Conservation (phyloP, 1,140 invertebrate genomes). For the Microplitis mediator region DNA sequence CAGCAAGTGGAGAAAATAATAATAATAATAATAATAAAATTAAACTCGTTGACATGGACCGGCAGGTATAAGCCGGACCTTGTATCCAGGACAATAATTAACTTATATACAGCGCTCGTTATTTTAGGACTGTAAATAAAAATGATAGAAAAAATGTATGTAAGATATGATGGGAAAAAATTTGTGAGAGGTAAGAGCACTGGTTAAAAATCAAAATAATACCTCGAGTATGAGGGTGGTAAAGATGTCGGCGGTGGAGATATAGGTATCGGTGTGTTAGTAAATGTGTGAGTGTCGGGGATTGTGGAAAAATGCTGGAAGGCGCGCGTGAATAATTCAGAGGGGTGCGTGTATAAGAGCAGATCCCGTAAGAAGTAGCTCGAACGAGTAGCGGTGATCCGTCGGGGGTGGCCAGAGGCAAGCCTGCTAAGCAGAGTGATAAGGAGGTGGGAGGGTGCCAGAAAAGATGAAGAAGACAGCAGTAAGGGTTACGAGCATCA, state of each 20-base stretch:
- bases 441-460: conserved; percentile 3
- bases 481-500: conserved; percentile 60
- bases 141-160: not conserved
- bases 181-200: not conserved
- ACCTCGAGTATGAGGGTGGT: not conserved
- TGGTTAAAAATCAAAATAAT: conserved; percentile 16
- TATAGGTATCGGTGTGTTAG: not conserved
- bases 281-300: not conserved
- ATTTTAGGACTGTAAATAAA: not conserved
- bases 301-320: conserved; percentile 25
- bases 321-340: conserved; percentile 24
- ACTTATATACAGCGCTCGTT: not conserved
- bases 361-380: conserved; percentile 28
- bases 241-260: not conserved
- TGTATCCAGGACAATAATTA: not conserved
- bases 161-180: not conserved
- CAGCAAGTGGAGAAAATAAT: not conserved
- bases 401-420: not conserved
- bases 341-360: conserved; percentile 22
- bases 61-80: not conserved
- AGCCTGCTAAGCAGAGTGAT: no score
- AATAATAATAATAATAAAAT: not conserved
- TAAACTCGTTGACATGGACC: not conserved
- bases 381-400: conserved; percentile 23
- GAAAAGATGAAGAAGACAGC: conserved; percentile 38